Evolutionary conservation across 2,888 invertebrate genomes (phyloP).

Genomic region (Dysmachus trigonus): DNA sequence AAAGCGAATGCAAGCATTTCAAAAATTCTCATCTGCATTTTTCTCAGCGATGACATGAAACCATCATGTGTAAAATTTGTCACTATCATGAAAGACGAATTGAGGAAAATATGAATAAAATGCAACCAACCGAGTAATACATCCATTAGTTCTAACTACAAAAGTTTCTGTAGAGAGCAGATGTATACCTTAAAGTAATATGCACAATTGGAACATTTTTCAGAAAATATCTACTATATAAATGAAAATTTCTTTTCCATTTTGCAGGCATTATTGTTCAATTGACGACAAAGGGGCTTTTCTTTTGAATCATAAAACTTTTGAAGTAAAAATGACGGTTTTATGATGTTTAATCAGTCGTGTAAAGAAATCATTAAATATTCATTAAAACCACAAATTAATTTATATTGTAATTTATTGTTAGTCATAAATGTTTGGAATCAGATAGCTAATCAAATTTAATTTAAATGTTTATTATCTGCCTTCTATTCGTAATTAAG

Average conservation of each 20-base stretch:
- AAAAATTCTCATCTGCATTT: not conserved
- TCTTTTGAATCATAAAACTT: too few relatives aligned
- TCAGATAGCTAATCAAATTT: not conserved
- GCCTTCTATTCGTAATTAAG: too few relatives aligned
- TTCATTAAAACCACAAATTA: not conserved
- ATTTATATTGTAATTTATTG: not conserved
- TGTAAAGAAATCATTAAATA: not conserved
- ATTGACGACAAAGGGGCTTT: not conserved
- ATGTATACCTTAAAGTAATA: not conserved
- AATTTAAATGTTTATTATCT: not conserved
- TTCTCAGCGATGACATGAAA: not conserved
- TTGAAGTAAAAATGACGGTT: not conserved
- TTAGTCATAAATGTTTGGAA: not conserved
- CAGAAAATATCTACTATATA: not conserved
- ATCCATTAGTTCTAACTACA: not conserved
- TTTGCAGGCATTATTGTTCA: not conserved
- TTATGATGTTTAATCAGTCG: not conserved
- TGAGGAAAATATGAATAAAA: not conserved
- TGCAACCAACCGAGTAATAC: not conserved
- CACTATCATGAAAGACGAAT: not conserved
- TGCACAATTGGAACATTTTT: not conserved
- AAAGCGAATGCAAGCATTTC: not conserved
- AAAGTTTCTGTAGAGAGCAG: not conserved
- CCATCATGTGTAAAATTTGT: not conserved
- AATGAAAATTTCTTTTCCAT: not conserved